phyloP scores from a whole-genome alignment of 2,888 invertebrate genomes.

The Stenoptilia bipunctidactyla region DNA sequence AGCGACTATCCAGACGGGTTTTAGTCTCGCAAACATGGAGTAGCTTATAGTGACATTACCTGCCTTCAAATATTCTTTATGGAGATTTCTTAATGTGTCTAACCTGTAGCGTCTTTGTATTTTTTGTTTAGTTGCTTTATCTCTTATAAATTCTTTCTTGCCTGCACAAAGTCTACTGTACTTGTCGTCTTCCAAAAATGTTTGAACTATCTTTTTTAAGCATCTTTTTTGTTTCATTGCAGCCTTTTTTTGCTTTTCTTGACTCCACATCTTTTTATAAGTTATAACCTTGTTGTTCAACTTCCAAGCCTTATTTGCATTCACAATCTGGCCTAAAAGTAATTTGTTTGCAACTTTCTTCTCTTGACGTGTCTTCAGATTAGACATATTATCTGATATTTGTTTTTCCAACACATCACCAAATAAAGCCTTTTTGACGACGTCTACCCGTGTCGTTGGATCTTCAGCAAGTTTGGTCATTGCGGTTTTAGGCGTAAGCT shows the following conservation, averaged over 20 bases:
- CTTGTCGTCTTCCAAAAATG: background rate
- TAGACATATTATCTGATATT: constrained; percentile 7
- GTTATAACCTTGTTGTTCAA: constrained; percentile 3
- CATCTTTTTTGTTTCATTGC: constrained; percentile 1
- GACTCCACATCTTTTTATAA: background rate
- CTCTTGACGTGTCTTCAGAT: constrained; percentile 7
- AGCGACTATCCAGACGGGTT: constrained; percentile 14
- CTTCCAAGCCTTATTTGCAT: constrained; percentile 5
- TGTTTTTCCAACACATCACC: constrained; percentile 8
- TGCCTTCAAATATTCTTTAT: constrained; percentile 1
- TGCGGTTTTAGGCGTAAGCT: constrained; percentile 6
- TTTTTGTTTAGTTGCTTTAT: constrained; percentile 1
- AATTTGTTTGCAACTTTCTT: constrained; percentile 7
- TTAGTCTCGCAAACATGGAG: background rate
- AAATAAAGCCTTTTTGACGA: constrained; percentile 9
- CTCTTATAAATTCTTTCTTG: constrained; percentile 1
- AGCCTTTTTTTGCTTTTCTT: background rate
- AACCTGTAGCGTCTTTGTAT: background rate
- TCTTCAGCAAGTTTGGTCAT: constrained; percentile 1
- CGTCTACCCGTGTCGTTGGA: constrained; percentile 7
- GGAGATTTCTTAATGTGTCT: constrained; percentile 1
- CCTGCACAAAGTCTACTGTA: constrained; percentile 1
- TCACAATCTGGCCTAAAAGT: constrained; percentile 3
- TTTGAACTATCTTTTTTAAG: constrained; percentile 1
- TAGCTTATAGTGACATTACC: background rate